Evolutionary conservation across 2,888 invertebrate species (phyloP), one percentile per base, ranked within the genome.

Genomic region (Cordilura impudica): DNA sequence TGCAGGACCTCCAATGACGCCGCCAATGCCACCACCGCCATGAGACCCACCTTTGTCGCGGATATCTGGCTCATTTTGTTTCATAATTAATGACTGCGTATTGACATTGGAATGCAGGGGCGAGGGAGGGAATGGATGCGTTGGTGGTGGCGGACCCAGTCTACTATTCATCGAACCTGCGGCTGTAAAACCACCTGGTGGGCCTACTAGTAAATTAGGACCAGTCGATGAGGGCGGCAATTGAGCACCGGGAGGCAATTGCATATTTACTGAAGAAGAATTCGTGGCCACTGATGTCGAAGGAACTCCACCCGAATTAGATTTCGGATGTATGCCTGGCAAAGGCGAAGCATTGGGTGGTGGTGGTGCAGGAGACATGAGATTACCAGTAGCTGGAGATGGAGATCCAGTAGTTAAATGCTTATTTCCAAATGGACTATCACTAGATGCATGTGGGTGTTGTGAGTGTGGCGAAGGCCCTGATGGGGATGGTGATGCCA

Each of bases 241-340:
- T 81, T 73, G 81, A 70, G 77, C 61, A 70, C 73, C 73, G n/a
- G 69, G 49, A 14, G 73, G 73, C 49, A 74, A 61, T 47, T 77
- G 77, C 65, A 77, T 71, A 49, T 71, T 75, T 89, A 90, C 79
- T 87, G 90, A 74, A 88, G 90, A 74, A 88, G 78, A 92, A 43
- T 87, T 84, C 45, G 87, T 87, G 51, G 90, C 88, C 12, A 89
- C 86, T 49, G 86, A 82, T 4, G 86, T 84, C 29, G 84, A 83
- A 61, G 83, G 82, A 56, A 83, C 84, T 72, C 84, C 84, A 71
- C 84, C 84, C 31, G 84, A 79, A 26, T 84, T 84, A 43, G 85
- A 84, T 88, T 86, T 77, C 53, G 81, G 49, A 58, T 81, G 81
- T 63, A 81, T 75, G 14, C 58, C 61, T 58, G 71, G 70, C 66